Evolutionary conservation across 1,140 invertebrate genomes (phyloP), one percentile per base, ranked within the genome.

Genomic region (Bicyclus anynana): DNA sequence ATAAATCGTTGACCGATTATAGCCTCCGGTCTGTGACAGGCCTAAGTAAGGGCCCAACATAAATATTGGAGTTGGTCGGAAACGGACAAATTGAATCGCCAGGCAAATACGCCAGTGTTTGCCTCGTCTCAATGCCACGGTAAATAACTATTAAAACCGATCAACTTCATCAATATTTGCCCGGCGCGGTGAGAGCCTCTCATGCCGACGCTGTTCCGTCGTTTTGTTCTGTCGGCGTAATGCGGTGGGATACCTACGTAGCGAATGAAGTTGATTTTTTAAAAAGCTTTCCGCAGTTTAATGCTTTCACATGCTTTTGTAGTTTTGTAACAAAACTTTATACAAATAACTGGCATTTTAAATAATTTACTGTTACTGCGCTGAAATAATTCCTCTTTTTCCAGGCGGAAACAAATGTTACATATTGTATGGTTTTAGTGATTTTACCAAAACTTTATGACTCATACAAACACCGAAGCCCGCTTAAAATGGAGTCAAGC

Each of bases 111-210:
- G 20, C 37, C 60, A 59, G 49, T 66, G 52, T 65, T 62, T 62
- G 46, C 53, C 53, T 60, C 66, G 56, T 60, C 53, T 54, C 59
- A 55, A 62, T 56, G 33, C 48, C 29, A 13, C 38, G 42, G 60
- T 52, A 62, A 57, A 60, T 65, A 57, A 56, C 58, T 63, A 61
- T 65, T 65, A 68, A 63, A 71, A 53, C 59, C 62, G 57, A 71
- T 68, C 57, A 61, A 61, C 59, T 71, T 47, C 46, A 68, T 67
- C 62, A 71, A 71, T 68, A 71, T 71, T 71, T 65, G 59, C 33
- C 33, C 58, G 59, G 52, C 35, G 38, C 46, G 38, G 38, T 27
- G 53, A 49, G 38, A 47, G 42, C 27, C 18, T 42, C 50, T 29
- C 12, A 55, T 33, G 7, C n/a, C 14, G 10, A 29, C 12, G 40